Percentiles rank a stretch among this genome's conserved stretches.
phyloP scores from a whole-genome alignment of 2,113 vertebrate genomes.

The Microcebus ravelobensis region DNA sequence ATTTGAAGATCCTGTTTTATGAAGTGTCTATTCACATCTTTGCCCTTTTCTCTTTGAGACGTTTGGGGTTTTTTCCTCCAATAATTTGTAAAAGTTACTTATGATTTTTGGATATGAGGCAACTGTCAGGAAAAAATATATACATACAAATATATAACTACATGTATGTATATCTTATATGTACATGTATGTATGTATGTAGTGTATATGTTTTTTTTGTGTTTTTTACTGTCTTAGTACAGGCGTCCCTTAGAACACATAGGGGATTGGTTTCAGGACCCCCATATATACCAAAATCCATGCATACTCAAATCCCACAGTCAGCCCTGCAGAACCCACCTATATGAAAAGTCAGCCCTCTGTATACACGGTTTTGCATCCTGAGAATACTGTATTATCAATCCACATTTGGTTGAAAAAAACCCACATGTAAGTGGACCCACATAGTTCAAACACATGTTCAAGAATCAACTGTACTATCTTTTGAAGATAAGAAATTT shows the following conservation, averaged over 20 bases:
- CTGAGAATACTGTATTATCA: background rate
- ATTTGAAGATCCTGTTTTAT: background rate
- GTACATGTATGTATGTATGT: background rate
- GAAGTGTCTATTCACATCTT: background rate
- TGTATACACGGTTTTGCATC: background rate
- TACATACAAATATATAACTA: background rate
- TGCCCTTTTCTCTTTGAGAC: background rate
- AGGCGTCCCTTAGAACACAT: background rate
- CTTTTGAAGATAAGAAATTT: background rate
- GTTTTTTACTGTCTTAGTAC: background rate
- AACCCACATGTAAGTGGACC: background rate
- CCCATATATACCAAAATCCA: background rate
- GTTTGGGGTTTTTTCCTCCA: background rate
- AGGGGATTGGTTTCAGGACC: background rate
- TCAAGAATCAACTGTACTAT: background rate
- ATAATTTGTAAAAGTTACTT: slow-evolving; percentile 13
- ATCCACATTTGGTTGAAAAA: background rate
- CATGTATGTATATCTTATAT: too few relatives aligned
- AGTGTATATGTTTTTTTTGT: background rate
- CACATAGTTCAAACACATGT: background rate
- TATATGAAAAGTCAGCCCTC: background rate
- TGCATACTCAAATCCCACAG: background rate
- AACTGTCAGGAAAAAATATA: background rate
- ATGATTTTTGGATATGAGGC: background rate
- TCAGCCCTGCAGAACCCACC: background rate